A percentile compares a stretch with the other conserved stretches of the same genome.
Conservation (phyloP, 2,113 vertebrate species). For the Prinia subflava region DNA sequence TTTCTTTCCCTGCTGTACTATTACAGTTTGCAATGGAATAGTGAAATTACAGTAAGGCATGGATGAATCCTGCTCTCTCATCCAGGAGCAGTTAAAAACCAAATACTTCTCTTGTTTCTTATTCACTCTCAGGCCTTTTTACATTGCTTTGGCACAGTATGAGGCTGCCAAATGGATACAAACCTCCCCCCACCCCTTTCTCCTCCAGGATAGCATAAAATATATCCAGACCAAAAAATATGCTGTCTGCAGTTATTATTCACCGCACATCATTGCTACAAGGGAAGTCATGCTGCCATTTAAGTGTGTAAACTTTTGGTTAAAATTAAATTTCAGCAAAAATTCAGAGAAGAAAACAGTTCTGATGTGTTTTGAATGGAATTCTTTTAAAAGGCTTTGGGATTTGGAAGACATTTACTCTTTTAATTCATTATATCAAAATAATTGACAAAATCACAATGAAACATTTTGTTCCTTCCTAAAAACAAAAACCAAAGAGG, state of each 20-base stretch:
- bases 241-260: background rate
- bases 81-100: constrained; percentile 8
- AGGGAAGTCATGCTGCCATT: background rate
- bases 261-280: background rate
- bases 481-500: constrained; percentile 56
- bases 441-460: constrained; percentile 69
- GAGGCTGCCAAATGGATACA: constrained; percentile 29
- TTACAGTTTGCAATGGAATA: background rate
- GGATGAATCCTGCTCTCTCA: background rate
- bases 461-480: constrained; percentile 67
- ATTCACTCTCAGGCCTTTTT: constrained; percentile 34
- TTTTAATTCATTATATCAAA: constrained; percentile 67
- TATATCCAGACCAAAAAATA: background rate
- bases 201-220: background rate
- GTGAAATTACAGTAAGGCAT: constrained; percentile 1
- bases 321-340: constrained; percentile 52
- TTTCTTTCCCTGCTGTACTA: background rate
- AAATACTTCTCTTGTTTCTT: constrained; percentile 19
- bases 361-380: constrained; percentile 54
- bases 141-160: background rate
- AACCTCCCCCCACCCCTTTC: background rate
- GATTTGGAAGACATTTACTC: constrained; percentile 65
- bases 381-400: constrained; percentile 56
- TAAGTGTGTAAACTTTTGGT: background rate
- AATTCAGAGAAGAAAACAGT: constrained; percentile 34